A percentile compares a stretch with the other conserved stretches of the same genome.
These are phyloP conservation scores for Synergus gifuensis DNA, from an alignment of 2,888 invertebrate genomes.

Conservation along the genomic window DNA sequence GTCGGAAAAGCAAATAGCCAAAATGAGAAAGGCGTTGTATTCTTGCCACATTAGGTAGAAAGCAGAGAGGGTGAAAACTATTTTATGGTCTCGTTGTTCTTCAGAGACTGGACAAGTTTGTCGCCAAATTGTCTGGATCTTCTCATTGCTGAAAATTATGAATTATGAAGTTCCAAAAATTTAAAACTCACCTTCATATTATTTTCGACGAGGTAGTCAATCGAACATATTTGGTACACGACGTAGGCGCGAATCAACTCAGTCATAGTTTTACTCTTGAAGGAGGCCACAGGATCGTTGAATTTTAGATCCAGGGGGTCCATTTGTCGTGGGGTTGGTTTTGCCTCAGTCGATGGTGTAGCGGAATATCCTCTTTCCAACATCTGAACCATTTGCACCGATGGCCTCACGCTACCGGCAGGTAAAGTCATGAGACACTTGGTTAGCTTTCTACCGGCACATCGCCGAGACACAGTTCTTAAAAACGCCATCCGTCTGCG, in stretches of 20 bases:
- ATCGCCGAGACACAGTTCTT: constrained; percentile 71
- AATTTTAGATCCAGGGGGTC: constrained; percentile 92
- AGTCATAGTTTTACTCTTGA: constrained; percentile 96
- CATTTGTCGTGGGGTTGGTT: constrained; percentile 68
- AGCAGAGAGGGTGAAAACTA: background rate
- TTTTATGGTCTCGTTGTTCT: background rate
- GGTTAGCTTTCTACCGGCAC: constrained; percentile 69
- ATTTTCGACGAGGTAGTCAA: constrained; percentile 92
- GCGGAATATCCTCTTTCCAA: constrained; percentile 63
- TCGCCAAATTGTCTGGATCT: background rate
- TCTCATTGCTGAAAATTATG: background rate
- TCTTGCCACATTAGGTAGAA: background rate
- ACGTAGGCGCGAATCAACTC: constrained; percentile 94
- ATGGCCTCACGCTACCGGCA: constrained; percentile 58
- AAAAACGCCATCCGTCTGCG: constrained; percentile 69
- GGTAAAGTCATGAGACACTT: constrained; percentile 65
- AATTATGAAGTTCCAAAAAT: background rate
- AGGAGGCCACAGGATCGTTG: constrained; percentile 93
- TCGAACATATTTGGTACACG: constrained; percentile 94
- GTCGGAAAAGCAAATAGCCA: background rate
- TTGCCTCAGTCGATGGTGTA: constrained; percentile 46
- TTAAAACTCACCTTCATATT: constrained; percentile 91
- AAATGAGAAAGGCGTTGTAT: background rate
- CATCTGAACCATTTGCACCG: constrained; percentile 65
- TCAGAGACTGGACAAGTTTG: background rate